Percentiles rank a stretch among this genome's conserved stretches.
These are phyloP conservation scores for Drosophila bocqueti DNA, from an alignment of 1,140 invertebrate genomes.

Conservation along the genomic window DNA sequence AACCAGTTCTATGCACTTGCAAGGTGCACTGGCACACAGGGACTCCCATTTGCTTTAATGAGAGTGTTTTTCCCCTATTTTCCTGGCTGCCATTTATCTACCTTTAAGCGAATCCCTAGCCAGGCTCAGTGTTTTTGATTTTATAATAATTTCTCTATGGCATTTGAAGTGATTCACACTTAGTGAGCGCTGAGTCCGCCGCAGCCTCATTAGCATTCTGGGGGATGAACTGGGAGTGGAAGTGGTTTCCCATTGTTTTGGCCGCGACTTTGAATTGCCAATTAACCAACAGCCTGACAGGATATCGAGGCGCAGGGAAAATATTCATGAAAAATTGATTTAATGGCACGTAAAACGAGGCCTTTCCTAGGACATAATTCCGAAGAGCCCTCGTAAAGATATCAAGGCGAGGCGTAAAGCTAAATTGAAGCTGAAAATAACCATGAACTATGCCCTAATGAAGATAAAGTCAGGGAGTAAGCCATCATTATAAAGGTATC, in stretches of 20 bases:
- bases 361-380: not conserved
- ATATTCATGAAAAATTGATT: constrained; percentile 28
- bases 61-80: not conserved
- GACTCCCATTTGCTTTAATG: not conserved
- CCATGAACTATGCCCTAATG: not conserved
- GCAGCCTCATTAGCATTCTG: constrained; percentile 33
- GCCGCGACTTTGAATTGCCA: constrained; percentile 28
- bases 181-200: not conserved
- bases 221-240: not conserved
- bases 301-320: not conserved
- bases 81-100: not conserved
- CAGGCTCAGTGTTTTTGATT: constrained; percentile 35
- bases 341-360: constrained; percentile 8
- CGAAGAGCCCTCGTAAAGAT: not conserved
- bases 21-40: not conserved
- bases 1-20: constrained; percentile 19
- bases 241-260: constrained; percentile 17
- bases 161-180: constrained; percentile 42
- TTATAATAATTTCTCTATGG: constrained; percentile 51
- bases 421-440: not conserved
- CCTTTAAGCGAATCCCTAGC: not conserved
- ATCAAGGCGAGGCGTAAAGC: not conserved
- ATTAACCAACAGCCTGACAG: constrained; percentile 14
- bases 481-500: not conserved
- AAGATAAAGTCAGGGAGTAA: not conserved